These are phyloP conservation scores for Buphagus erythrorhynchus DNA, from an alignment of 2,797 vertebrate species.

Conservation along the genomic window DNA sequence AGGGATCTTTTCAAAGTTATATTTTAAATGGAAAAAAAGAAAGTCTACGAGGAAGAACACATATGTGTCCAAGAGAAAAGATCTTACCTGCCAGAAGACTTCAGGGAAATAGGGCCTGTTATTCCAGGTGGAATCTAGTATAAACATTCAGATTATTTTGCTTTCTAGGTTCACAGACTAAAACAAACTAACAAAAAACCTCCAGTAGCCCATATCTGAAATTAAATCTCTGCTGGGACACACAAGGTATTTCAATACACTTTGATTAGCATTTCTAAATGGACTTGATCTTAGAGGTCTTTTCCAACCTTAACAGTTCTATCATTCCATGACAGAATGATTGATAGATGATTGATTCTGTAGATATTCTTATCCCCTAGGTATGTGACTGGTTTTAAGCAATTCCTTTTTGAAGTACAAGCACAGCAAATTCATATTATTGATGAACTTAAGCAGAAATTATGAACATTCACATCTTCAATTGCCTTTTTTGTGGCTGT, in stretches of 20 bases:
- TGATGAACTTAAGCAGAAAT: background rate
- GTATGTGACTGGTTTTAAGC: background rate
- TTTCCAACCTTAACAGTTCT: background rate
- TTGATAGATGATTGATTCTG: no score
- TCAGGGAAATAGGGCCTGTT: background rate
- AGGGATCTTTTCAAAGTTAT: background rate
- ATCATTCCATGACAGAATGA: background rate
- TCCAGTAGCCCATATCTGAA: background rate
- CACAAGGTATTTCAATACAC: background rate
- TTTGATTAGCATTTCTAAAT: background rate
- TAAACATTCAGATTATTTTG: background rate
- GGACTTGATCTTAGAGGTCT: background rate
- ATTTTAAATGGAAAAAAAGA: background rate
- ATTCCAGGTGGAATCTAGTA: background rate
- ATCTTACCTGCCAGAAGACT: background rate
- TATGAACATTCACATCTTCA: background rate
- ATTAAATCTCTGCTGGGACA: background rate
- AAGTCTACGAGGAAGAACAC: background rate
- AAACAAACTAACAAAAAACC: fast-evolving
- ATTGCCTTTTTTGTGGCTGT: background rate
- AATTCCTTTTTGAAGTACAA: background rate
- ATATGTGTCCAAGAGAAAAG: background rate
- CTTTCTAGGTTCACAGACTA: background rate
- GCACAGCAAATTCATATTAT: background rate
- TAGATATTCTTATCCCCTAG: background rate